phyloP scores from a whole-genome alignment of 2,113 vertebrate genomes.

The Orthonyx spaldingii region DNA sequence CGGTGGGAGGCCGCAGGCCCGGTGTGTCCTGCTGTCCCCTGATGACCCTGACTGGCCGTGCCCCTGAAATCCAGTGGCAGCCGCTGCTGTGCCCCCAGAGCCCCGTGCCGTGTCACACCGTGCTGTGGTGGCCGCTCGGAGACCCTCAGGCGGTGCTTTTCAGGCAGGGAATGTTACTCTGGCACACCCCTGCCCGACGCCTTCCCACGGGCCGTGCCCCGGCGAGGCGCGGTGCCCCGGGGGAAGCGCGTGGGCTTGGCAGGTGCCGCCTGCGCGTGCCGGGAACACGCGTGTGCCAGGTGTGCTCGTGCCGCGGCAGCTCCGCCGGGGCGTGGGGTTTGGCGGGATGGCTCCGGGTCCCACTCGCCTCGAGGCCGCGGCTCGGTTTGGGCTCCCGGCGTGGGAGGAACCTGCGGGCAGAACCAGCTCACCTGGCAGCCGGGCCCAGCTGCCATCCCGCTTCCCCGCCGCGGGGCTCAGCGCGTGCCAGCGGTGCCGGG shows the following conservation, averaged over 20 bases:
- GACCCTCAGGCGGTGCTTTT: not conserved
- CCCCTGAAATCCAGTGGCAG: fast-evolving
- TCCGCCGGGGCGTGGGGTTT: not conserved
- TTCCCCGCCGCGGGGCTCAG: not conserved
- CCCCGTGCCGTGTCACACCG: fast-evolving
- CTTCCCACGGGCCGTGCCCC: not conserved
- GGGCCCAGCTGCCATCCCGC: not conserved
- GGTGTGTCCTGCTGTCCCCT: not conserved
- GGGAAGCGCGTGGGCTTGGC: not conserved
- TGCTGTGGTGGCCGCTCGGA: fast-evolving
- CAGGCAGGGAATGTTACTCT: not conserved
- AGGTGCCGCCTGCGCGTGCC: not conserved
- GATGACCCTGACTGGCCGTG: not conserved
- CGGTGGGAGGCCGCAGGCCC: not conserved
- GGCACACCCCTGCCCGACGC: not conserved
- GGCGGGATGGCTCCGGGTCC: not conserved
- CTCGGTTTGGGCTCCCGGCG: not conserved
- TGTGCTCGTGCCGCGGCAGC: fast-evolving
- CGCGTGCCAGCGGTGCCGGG: not conserved
- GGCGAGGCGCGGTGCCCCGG: not conserved
- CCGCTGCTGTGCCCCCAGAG: fast-evolving
- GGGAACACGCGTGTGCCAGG: not conserved
- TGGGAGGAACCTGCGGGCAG: not conserved
- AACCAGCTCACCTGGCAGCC: not conserved
- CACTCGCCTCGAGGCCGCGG: fast-evolving